Evolutionary conservation across 2,797 vertebrate genomes (phyloP).

Genomic region (Spondyliosoma cantharus): DNA sequence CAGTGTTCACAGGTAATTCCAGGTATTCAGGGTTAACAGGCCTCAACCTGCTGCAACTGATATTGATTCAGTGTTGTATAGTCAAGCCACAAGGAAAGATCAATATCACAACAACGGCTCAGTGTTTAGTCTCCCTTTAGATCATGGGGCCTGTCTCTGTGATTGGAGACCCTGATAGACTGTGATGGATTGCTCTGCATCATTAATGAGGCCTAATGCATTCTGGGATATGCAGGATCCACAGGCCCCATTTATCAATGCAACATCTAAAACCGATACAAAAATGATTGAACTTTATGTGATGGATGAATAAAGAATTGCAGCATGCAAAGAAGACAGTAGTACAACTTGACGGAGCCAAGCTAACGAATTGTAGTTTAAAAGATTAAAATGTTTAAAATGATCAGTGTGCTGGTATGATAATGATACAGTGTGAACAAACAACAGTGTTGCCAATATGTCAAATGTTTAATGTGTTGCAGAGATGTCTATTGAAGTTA

Average conservation of each 20-base stretch:
- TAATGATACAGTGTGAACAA: no score
- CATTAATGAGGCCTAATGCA: conserved; percentile 54
- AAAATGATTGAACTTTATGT: background rate
- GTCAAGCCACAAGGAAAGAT: conserved; percentile 62
- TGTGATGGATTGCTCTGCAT: conserved; percentile 21
- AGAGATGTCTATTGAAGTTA: no score
- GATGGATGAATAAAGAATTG: background rate
- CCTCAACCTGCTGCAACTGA: conserved; percentile 52
- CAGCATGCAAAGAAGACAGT: background rate
- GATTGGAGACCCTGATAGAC: conserved; percentile 46
- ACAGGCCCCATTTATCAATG: conserved; percentile 23
- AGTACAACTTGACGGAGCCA: background rate
- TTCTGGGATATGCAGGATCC: conserved; percentile 57
- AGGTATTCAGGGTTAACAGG: conserved; percentile 61
- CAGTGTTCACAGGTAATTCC: conserved; percentile 37
- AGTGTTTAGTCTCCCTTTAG: conserved; percentile 48
- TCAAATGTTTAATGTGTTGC: no score
- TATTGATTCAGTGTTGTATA: conserved; percentile 58
- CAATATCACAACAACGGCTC: conserved; percentile 62
- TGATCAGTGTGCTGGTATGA: no score
- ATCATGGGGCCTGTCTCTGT: conserved; percentile 31
- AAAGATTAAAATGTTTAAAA: no score
- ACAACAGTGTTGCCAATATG: no score
- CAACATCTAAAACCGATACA: background rate
- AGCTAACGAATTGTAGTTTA: no score